Evolutionary conservation across 2,113 vertebrate genomes (phyloP), one percentile per base, ranked within the genome.

Genomic region (Leptodactylus fuscus): DNA sequence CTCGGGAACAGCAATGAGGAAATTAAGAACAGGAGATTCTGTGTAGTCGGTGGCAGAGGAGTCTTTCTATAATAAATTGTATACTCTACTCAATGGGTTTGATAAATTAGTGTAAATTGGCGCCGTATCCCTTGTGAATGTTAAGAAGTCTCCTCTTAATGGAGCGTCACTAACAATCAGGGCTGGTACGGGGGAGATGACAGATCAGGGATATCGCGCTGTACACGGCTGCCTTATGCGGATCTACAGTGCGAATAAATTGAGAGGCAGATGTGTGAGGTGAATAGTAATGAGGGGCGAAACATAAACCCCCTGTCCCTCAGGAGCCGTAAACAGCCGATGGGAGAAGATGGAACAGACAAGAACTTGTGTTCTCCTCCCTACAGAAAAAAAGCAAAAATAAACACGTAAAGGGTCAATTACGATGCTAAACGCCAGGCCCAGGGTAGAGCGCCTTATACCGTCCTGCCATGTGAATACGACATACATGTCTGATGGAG

Each of bases 161-260:
- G 46, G 48, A 71, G 69, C 53, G 81, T 82, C 81, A 73, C 44
- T 58, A 73, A n/a, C 48, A 41, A 71, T 82, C 34, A 36, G 48
- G 67, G 49, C 27, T 5, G 5, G 49, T 8, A 29, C 29, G 0
- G 20, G 46, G 29, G 22, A 24, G 65, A 38, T 82, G 41, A 38
- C 81, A 22, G 81, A 13, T 13, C 48, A 22, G 48, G 65, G 81
- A 82, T 71, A 51, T 27, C 44, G 8, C 48, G 44, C 24, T n/a
- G 9, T 32, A 34, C 46, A 18, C 13, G 0, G 24, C 67, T 58
- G 81, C n/a, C 29, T 29, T 46, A 41, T 44, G 48, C 49, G 12
- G 34, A 53, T 83, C 48, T 51, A n/a, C 58, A 20, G 44, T n/a
- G 80, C 22, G 81, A 82, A 82, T 70, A 82, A 51, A 70, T 38